Evolutionary conservation across 2,113 vertebrate species (phyloP).

Genomic region (Guaruba guarouba): DNA sequence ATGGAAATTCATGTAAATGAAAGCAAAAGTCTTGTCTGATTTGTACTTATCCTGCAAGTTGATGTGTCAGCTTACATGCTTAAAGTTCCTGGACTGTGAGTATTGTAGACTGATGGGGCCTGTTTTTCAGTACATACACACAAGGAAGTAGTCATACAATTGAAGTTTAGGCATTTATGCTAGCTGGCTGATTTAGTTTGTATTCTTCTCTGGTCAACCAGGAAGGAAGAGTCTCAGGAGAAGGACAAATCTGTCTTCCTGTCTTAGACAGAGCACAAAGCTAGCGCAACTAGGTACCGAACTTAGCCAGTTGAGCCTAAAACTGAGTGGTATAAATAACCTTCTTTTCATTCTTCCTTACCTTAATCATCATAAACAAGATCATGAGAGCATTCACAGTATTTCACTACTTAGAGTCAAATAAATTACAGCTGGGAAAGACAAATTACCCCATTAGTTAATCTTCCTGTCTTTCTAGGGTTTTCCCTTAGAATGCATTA

Average conservation of each 20-base stretch:
- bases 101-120: neutral
- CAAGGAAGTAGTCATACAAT: neutral
- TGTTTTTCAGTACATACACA: neutral
- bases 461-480: constrained; percentile 56
- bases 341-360: constrained; percentile 10
- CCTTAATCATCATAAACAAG: constrained; percentile 69
- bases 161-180: neutral
- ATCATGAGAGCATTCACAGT: constrained; percentile 49
- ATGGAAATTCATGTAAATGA: neutral
- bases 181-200: neutral
- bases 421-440: constrained; percentile 60
- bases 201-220: neutral
- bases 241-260: neutral
- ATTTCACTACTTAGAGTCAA: constrained; percentile 62
- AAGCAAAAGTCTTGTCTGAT: neutral
- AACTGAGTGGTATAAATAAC: constrained; percentile 8
- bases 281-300: neutral
- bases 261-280: neutral
- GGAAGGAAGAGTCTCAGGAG: neutral
- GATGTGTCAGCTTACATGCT: rapidly evolving
- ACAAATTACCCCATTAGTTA: constrained; percentile 60
- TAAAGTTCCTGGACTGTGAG: neutral
- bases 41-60: neutral
- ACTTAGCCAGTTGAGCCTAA: constrained; percentile 9
- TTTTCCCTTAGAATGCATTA: constrained; percentile 52